Base-by-base conservation (phyloP, 2,113 vertebrate genomes). In the Bubalus kerabau region DNA sequence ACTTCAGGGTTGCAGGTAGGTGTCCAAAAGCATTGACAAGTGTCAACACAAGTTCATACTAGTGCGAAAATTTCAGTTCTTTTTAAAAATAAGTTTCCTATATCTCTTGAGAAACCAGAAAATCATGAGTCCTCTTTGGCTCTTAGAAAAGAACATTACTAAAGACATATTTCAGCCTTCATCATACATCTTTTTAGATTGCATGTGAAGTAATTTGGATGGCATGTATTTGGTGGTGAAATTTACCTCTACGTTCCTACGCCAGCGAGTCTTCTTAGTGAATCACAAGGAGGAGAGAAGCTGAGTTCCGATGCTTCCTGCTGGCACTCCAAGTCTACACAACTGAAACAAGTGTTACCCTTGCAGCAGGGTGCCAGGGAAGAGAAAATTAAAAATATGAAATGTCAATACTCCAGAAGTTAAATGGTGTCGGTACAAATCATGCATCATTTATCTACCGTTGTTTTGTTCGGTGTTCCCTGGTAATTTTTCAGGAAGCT, bases 231-330 rank as follows among this genome's bases (percentile, higher is more conserved):
- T 26, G 67, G 32, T 60, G 97, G 98, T 84, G 28, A 97, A 23
- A 36, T 94, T 60, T 82, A 92, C 28, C 81, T 98, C 62, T 94
- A 96, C 16, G 1, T 52, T 43, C 40, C 88, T 87, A 80, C 52
- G 40, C 82, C 81, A 59, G 36, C 28, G 28, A 91, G 12, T 74
- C 94, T 60, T 15, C 30, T 10, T 90, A 46, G 52, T 62, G 78
- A 76, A 71, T 59, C 28, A 60, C 12, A 87, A 96, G 76, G 64
- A 98, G 81, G 92, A 74, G 60, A 46, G 98, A 64, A 98, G 96
- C 10, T 5, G 94, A 14, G 91, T 80, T 36, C 85, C 95, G 13
- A 96, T 88, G 4, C 98, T 99, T 91, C 99, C 99, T 0, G 1
- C 82, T 52, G 98, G 98, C 32, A 93, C 91, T 46, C 97, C 97